Percentiles rank a stretch among this genome's conserved stretches.
Evolutionary conservation across 2,888 invertebrate species (phyloP).

Genomic region (Celastrina argiolus): DNA sequence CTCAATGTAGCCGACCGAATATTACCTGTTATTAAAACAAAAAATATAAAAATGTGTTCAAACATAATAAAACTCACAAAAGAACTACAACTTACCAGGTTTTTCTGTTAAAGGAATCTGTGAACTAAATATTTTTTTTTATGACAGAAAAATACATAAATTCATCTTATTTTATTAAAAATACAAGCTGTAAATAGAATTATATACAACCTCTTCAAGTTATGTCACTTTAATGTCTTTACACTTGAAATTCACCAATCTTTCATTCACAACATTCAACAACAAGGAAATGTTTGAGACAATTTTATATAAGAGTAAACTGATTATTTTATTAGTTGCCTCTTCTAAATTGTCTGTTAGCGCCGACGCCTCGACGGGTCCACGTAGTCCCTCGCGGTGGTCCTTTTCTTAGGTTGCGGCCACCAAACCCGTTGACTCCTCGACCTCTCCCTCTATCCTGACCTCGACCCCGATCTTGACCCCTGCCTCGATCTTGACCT

Average conservation of each 20-base stretch:
- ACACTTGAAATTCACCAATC: slow-evolving; percentile 54
- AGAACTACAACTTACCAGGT: slow-evolving; percentile 62
- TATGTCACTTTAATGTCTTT: slow-evolving; percentile 55
- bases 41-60: slow-evolving; percentile 39
- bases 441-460: slow-evolving; percentile 56
- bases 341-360: slow-evolving; percentile 59
- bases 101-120: slow-evolving; percentile 43
- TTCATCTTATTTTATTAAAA: slow-evolving; percentile 58
- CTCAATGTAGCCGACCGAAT: slow-evolving; percentile 4
- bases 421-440: slow-evolving; percentile 41
- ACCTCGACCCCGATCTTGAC: slow-evolving; percentile 47
- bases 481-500: slow-evolving; percentile 44
- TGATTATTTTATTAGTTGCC: slow-evolving; percentile 64
- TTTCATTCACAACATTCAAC: slow-evolving; percentile 46
- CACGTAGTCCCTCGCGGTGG: slow-evolving; percentile 51
- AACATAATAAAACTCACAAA: slow-evolving; percentile 40
- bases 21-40: slow-evolving; percentile 59
- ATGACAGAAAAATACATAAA: slow-evolving; percentile 63
- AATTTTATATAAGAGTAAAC: slow-evolving; percentile 32
- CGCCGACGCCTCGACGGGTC: slow-evolving; percentile 52
- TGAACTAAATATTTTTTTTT: slow-evolving; percentile 45
- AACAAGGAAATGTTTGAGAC: slow-evolving; percentile 31
- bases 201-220: slow-evolving; percentile 68
- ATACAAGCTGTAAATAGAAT: slow-evolving; percentile 65
- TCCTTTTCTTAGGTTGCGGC: slow-evolving; percentile 41